These are phyloP conservation scores for Drosophila trapezifrons DNA, from an alignment of 1,140 invertebrate genomes.

Conservation along the genomic window DNA sequence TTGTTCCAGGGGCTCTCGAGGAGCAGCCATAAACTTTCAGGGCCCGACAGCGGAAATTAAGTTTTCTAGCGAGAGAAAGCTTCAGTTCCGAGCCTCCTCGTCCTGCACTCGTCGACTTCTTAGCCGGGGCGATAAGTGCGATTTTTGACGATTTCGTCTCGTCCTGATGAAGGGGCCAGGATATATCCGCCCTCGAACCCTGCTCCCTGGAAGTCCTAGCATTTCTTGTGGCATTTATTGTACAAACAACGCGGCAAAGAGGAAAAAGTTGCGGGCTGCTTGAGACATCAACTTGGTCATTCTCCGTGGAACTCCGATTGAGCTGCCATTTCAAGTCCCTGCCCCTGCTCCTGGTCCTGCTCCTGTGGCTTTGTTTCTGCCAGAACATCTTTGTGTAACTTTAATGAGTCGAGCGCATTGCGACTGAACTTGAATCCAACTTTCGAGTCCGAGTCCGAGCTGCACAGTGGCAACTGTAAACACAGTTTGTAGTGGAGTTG, in stretches of 20 bases:
- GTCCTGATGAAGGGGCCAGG: constrained; percentile 59
- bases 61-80: constrained; percentile 56
- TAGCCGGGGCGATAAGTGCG: constrained; percentile 72
- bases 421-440: constrained; percentile 51
- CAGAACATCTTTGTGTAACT: constrained; percentile 52
- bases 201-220: neutral
- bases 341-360: constrained; percentile 2
- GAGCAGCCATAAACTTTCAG: constrained; percentile 69
- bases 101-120: constrained; percentile 48
- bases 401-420: constrained; percentile 69
- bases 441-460: constrained; percentile 43
- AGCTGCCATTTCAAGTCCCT: constrained; percentile 40
- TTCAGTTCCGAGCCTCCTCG: constrained; percentile 15
- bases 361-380: constrained; percentile 19
- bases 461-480: constrained; percentile 50
- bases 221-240: constrained; percentile 68
- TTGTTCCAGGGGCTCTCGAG: constrained; percentile 70
- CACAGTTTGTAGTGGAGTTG: constrained; percentile 49
- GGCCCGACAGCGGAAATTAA: constrained; percentile 72
- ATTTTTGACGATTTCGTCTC: constrained; percentile 77
- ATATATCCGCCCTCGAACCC: constrained; percentile 18
- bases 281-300: constrained; percentile 63
- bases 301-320: constrained; percentile 45
- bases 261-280: constrained; percentile 57
- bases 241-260: constrained; percentile 41